These are phyloP conservation scores for Lepidocyrtoides sp. DNA, from an alignment of 2,888 invertebrate genomes.

Conservation along the genomic window DNA sequence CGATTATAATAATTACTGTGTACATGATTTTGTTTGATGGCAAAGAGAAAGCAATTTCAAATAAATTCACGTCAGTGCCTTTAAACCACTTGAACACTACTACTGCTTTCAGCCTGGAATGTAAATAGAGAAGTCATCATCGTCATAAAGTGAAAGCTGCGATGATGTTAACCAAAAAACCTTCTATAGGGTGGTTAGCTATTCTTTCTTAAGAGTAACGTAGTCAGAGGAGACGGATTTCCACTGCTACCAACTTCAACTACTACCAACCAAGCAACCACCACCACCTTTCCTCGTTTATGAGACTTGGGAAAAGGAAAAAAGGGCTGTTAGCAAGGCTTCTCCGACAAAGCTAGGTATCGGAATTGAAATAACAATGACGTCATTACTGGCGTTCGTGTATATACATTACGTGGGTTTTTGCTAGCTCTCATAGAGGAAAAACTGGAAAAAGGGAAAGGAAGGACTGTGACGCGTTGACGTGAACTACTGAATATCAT, in stretches of 20 bases:
- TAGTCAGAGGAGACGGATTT: not conserved
- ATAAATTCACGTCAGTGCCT: no score
- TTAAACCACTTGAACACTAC: no score
- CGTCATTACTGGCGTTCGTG: constrained; percentile 73
- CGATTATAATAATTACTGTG: no score
- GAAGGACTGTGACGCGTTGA: constrained; percentile 33
- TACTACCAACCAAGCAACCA: constrained; percentile 1
- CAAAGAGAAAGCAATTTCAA: no score
- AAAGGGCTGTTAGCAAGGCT: constrained; percentile 25
- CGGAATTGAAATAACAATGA: constrained; percentile 72
- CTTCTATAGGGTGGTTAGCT: not conserved
- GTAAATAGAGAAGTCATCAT: not conserved
- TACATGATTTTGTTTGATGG: no score
- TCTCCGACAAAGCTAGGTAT: constrained; percentile 29
- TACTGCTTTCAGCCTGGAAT: not conserved
- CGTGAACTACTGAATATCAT: constrained; percentile 17
- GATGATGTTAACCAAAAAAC: no score
- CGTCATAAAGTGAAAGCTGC: not conserved
- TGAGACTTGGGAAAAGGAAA: constrained; percentile 2
- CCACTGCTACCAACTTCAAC: not conserved
- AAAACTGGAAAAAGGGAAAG: constrained; percentile 8
- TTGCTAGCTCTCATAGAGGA: constrained; percentile 17
- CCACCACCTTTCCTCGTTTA: constrained; percentile 29
- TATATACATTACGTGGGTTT: constrained; percentile 44
- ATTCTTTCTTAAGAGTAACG: not conserved